Percentiles rank a stretch among this genome's conserved stretches.
Evolutionary conservation across 1,140 invertebrate species (phyloP).

Genomic region (Apis laboriosa): DNA sequence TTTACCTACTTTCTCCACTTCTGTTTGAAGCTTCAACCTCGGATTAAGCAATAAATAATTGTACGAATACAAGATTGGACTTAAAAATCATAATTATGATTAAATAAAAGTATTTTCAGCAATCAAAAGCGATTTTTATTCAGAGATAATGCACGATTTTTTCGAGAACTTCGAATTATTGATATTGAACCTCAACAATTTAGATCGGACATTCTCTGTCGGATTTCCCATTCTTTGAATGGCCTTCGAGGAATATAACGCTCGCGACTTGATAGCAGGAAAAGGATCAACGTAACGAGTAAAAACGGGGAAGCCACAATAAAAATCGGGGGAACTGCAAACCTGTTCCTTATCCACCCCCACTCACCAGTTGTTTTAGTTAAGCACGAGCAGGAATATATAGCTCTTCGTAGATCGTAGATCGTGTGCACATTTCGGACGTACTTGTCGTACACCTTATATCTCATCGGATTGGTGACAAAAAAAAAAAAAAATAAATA

Average conservation of each 20-base stretch:
- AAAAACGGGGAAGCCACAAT: slow-evolving; percentile 50
- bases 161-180: not conserved
- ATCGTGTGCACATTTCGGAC: slow-evolving; percentile 59
- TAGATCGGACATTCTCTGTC: not conserved
- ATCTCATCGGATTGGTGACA: not conserved
- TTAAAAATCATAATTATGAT: not conserved
- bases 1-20: not conserved
- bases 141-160: slow-evolving; percentile 9
- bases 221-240: slow-evolving; percentile 33
- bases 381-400: slow-evolving; percentile 66
- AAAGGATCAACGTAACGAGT: slow-evolving; percentile 52
- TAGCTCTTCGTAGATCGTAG: slow-evolving; percentile 67
- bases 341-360: slow-evolving; percentile 69
- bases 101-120: not conserved
- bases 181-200: slow-evolving; percentile 6
- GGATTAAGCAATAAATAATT: not conserved
- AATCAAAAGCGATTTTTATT: slow-evolving; percentile 27
- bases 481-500: no score
- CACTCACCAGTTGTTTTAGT: slow-evolving; percentile 58
- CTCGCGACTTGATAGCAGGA: slow-evolving; percentile 23
- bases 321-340: slow-evolving; percentile 60
- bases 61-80: not conserved
- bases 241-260: slow-evolving; percentile 50
- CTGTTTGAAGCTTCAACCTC: not conserved
- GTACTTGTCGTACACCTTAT: slow-evolving; percentile 2